A percentile compares a stretch with the other conserved stretches of the same genome.
phyloP scores from a whole-genome alignment of 2,888 invertebrate genomes.

The Conomelus anceps region DNA sequence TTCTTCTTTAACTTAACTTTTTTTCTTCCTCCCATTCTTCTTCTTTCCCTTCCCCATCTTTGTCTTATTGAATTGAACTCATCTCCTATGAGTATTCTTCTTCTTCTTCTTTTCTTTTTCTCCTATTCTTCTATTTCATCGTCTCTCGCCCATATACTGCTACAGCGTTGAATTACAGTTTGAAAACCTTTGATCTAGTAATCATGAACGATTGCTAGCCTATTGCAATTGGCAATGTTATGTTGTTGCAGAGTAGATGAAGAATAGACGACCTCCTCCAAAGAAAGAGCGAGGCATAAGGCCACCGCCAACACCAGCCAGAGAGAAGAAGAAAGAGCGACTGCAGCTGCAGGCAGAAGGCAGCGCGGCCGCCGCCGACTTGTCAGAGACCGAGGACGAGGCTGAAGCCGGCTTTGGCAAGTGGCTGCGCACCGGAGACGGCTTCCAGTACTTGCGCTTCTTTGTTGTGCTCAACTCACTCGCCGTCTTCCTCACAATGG shows the following conservation, averaged over 20 bases:
- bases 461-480: constrained; percentile 72
- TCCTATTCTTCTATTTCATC: too few species aligned
- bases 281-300: constrained; percentile 14
- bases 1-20: too few species aligned
- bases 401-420: constrained; percentile 31
- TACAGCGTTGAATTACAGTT: too few species aligned
- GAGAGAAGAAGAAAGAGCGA: constrained; percentile 11
- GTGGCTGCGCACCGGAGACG: constrained; percentile 50
- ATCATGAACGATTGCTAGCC: too few species aligned
- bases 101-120: too few species aligned
- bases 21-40: too few species aligned
- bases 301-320: constrained; percentile 31
- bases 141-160: too few species aligned
- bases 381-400: constrained; percentile 24
- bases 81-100: too few species aligned
- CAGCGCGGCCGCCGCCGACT: background rate
- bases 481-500: constrained; percentile 61
- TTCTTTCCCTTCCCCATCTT: too few species aligned
- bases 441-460: constrained; percentile 69
- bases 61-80: too few species aligned
- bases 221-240: too few species aligned
- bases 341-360: background rate
- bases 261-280: background rate
- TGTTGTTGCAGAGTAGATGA: background rate
- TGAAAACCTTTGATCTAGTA: too few species aligned